Percentiles rank a stretch among this genome's conserved stretches.
These are phyloP conservation scores for Ascidia mentula DNA, from an alignment of 23 tunicate species.

Conservation along the genomic window DNA sequence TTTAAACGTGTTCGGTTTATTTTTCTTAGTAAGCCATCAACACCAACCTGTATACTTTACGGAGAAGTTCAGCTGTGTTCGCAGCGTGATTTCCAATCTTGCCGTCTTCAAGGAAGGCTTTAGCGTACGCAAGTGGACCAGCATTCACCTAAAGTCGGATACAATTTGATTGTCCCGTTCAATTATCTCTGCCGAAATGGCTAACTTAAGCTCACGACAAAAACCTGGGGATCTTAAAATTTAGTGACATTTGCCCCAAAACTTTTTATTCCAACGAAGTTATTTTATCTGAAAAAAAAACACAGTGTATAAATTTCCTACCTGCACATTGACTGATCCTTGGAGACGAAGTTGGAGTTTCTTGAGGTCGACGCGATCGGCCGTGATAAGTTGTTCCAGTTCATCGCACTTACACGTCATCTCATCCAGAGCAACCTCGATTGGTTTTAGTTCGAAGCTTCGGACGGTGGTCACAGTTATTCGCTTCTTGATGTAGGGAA, in stretches of 20 bases:
- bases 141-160: slow-evolving; percentile 70
- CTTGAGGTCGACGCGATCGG: slow-evolving; percentile 75
- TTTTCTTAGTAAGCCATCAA: no score
- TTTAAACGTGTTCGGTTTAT: no score
- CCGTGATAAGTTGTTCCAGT: slow-evolving; percentile 62
- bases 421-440: slow-evolving; percentile 95
- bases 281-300: no score
- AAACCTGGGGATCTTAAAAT: no score
- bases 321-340: slow-evolving; percentile 94
- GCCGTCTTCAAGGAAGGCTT: slow-evolving; percentile 79
- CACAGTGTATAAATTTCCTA: no score
- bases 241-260: no score
- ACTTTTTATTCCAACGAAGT: no score
- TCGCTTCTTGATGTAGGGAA: slow-evolving; percentile 96
- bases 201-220: no score
- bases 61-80: slow-evolving; percentile 54
- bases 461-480: slow-evolving; percentile 58
- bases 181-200: no score
- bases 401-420: slow-evolving; percentile 86
- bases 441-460: slow-evolving; percentile 93
- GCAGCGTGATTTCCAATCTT: slow-evolving; percentile 62
- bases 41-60: slow-evolving; percentile 83
- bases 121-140: slow-evolving; percentile 98
- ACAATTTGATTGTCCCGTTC: background rate
- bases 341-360: slow-evolving; percentile 94